Evolutionary conservation across 2,888 invertebrate genomes (phyloP).

Genomic region (Eupithecia dodoneata): DNA sequence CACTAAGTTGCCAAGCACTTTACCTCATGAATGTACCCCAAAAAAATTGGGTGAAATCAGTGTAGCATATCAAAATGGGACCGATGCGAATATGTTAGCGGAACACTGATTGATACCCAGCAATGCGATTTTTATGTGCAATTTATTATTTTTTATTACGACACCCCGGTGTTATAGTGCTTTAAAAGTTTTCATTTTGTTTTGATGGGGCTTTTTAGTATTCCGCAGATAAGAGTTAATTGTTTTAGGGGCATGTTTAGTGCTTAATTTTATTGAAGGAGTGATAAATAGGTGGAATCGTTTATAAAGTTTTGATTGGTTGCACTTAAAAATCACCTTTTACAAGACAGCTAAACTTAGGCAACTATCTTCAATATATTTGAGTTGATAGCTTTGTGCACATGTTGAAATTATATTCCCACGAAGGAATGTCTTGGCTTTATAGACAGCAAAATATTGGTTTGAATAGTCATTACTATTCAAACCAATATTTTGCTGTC

Average conservation of each 20-base stretch:
- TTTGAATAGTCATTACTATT: no score
- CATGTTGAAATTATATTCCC: background rate
- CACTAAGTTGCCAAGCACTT: background rate
- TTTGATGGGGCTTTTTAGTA: conserved; percentile 41
- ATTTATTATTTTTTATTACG: conserved; percentile 51
- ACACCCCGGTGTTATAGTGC: conserved; percentile 43
- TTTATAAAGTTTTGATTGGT: conserved; percentile 1
- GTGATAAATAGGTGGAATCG: background rate
- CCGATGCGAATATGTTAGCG: conserved; percentile 59
- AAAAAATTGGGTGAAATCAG: conserved; percentile 54
- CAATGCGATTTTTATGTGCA: conserved; percentile 51
- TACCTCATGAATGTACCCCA: conserved; percentile 22
- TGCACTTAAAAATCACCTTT: background rate
- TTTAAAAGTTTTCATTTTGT: conserved; percentile 42
- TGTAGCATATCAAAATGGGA: conserved; percentile 59
- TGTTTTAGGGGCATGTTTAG: conserved; percentile 32
- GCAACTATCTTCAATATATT: background rate
- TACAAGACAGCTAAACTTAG: background rate
- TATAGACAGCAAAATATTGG: background rate
- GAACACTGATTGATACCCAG: conserved; percentile 49
- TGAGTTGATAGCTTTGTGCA: background rate
- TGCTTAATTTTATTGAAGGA: conserved; percentile 5
- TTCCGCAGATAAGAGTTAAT: conserved; percentile 36
- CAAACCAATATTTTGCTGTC: no score
- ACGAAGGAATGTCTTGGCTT: background rate